Evolutionary conservation across 1,140 invertebrate genomes (phyloP).

Genomic region (Hypsibius dujardini): DNA sequence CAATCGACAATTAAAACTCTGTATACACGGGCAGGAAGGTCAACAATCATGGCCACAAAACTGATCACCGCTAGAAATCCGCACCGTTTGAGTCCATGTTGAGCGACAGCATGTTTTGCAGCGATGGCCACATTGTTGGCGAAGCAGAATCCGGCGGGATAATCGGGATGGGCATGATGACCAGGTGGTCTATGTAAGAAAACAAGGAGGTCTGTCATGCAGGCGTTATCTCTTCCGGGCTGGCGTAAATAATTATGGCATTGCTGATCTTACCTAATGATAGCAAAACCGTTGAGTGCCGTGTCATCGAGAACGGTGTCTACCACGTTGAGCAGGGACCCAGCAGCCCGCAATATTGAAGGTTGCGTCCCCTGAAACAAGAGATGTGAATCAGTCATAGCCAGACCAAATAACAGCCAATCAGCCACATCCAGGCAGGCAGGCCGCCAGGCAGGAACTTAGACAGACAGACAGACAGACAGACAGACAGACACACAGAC

Average conservation of each 20-base stretch:
- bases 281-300: not conserved
- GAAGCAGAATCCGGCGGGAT: not conserved
- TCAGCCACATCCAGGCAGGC: no score
- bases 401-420: no score
- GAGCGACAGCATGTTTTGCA: constrained; percentile 50
- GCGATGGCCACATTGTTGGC: constrained; percentile 64
- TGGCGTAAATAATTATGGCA: not conserved
- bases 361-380: not conserved
- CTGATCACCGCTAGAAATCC: no score
- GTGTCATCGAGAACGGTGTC: not conserved
- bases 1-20: constrained; percentile 73
- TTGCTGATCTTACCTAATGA: not conserved
- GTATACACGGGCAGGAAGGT: constrained; percentile 20
- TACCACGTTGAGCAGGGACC: constrained; percentile 4
- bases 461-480: no score
- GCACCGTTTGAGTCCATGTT: constrained; percentile 43
- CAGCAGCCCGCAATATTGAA: not conserved
- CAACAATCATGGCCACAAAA: no score
- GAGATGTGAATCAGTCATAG: no score
- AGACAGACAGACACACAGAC: no score
- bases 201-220: not conserved
- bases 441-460: no score
- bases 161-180: constrained; percentile 10
- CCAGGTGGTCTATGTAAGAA: not conserved
- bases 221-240: no score